These are phyloP conservation scores for Cheumatopsyche charites DNA, from an alignment of 1,140 invertebrate genomes.

Conservation along the genomic window DNA sequence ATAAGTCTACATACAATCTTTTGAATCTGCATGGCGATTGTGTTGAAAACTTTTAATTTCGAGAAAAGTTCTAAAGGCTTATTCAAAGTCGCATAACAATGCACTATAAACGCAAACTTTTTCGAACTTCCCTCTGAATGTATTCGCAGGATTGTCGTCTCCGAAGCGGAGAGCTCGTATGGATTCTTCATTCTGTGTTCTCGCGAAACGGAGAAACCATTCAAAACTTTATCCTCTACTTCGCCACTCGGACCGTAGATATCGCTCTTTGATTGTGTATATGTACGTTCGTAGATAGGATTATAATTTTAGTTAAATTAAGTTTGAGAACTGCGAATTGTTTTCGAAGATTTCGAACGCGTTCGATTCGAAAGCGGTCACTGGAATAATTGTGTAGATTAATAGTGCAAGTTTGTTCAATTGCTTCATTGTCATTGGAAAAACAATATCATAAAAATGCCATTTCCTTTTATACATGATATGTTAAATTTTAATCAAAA, in stretches of 20 bases:
- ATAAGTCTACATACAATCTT: too few relatives aligned
- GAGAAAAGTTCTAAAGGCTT: not conserved
- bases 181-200: constrained; percentile 5
- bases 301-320: constrained; percentile 8
- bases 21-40: not conserved
- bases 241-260: not conserved
- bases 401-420: not conserved
- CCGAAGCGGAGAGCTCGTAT: too few relatives aligned
- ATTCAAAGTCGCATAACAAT: constrained; percentile 25
- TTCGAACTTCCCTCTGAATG: not conserved
- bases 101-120: constrained; percentile 8
- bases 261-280: not conserved
- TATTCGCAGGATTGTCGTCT: not conserved
- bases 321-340: not conserved
- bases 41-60: constrained; percentile 14
- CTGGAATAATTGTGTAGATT: constrained; percentile 20
- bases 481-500: constrained; percentile 1
- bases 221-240: constrained; percentile 9
- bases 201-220: constrained; percentile 1
- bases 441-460: too few relatives aligned
- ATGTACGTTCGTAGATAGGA: not conserved
- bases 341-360: constrained; percentile 8
- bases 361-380: constrained; percentile 25
- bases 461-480: not conserved
- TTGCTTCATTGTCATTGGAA: not conserved